Conservation (phyloP, 2,797 vertebrate species). For the Salmo trutta region DNA sequence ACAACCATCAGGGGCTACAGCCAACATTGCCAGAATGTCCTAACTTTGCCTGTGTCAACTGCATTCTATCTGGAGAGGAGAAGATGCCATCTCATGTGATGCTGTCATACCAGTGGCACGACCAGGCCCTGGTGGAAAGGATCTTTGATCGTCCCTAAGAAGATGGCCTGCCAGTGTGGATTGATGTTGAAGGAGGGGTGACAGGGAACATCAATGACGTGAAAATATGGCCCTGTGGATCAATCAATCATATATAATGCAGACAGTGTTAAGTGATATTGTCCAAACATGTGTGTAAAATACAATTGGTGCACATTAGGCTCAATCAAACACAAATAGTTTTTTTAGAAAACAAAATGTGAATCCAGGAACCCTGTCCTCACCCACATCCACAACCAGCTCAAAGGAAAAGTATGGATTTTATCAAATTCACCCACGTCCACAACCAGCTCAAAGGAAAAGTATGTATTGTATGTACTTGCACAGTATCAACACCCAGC, state of each 20-base stretch:
- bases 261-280: no score
- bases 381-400: no score
- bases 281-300: no score
- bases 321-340: no score
- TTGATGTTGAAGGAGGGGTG: constrained; percentile 67
- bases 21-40: background rate
- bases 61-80: background rate
- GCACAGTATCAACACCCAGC: no score
- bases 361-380: no score
- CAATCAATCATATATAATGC: background rate
- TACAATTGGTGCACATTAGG: no score
- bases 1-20: background rate
- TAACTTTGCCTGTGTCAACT: background rate
- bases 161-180: constrained; percentile 61
- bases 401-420: no score
- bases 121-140: constrained; percentile 62
- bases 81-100: constrained; percentile 46
- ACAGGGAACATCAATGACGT: constrained; percentile 62
- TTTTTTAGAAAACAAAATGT: no score
- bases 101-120: constrained; percentile 67
- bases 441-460: no score
- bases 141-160: constrained; percentile 54
- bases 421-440: no score
- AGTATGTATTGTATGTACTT: no score
- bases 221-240: constrained; percentile 40